These are phyloP conservation scores for Streptopelia turtur DNA, from an alignment of 2,797 vertebrate species.

Conservation along the genomic window DNA sequence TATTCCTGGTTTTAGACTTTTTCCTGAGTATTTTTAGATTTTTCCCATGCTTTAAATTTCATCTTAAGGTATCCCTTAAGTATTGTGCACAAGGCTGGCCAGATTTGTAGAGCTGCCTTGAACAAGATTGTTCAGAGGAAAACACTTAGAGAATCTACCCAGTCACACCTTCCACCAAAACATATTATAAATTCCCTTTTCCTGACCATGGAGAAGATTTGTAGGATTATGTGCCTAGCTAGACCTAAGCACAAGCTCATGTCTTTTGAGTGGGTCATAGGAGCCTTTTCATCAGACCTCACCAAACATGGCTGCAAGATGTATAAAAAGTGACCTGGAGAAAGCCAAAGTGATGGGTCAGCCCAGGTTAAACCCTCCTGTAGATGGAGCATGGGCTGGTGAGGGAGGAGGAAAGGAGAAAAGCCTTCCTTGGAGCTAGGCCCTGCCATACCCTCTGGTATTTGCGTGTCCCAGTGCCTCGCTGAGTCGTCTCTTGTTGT, in stretches of 20 bases:
- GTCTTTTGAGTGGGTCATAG: background rate
- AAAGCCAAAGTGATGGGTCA: background rate
- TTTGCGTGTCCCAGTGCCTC: background rate
- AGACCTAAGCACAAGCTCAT: background rate
- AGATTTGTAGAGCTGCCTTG: background rate
- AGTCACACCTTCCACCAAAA: background rate
- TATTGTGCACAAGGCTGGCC: background rate
- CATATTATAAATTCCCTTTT: background rate
- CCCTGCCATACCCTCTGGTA: background rate
- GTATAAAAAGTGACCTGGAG: background rate
- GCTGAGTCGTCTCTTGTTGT: constrained; percentile 25
- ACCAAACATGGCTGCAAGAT: background rate
- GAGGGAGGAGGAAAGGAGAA: background rate
- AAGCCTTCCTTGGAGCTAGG: constrained; percentile 31
- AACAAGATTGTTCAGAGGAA: background rate
- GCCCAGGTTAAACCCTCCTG: background rate
- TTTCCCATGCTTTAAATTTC: constrained; percentile 21
- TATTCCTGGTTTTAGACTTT: background rate
- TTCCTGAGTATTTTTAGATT: background rate
- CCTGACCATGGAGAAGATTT: background rate
- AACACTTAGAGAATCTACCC: background rate
- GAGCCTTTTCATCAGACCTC: background rate
- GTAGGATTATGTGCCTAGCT: background rate
- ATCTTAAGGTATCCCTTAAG: background rate
- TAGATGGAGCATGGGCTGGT: background rate